Percentiles rank a stretch among this genome's conserved stretches.
Conservation (phyloP, 2,888 invertebrate genomes). For the Agrotis segetum region DNA sequence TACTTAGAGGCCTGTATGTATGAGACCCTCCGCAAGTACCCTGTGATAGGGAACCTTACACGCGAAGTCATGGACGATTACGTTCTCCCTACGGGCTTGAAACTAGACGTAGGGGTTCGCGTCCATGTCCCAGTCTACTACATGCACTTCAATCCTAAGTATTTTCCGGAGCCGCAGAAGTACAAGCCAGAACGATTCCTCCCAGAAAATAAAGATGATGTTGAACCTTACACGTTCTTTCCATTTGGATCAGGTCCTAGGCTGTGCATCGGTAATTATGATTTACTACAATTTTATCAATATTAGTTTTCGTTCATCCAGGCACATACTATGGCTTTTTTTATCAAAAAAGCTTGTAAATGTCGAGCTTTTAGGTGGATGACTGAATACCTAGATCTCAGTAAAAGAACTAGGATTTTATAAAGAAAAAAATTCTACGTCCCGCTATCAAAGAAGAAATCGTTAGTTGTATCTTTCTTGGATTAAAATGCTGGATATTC, state of each 20-base stretch:
- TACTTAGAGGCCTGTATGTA: constrained; percentile 75
- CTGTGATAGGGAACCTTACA: constrained; percentile 71
- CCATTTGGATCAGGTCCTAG: constrained; percentile 80
- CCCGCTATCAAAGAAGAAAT: not conserved
- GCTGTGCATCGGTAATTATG: constrained; percentile 74
- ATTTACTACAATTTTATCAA: not conserved
- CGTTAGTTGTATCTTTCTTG: not conserved
- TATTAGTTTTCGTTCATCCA: not conserved
- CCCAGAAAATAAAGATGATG: constrained; percentile 65
- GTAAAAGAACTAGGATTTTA: no score
- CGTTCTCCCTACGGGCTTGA: constrained; percentile 72
- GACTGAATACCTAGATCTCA: no score
- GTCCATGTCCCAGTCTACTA: constrained; percentile 76
- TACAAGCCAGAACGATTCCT: constrained; percentile 77
- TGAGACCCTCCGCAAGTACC: constrained; percentile 76
- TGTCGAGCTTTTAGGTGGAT: not conserved
- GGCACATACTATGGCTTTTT: no score
- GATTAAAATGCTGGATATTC: not conserved
- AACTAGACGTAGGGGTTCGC: constrained; percentile 70
- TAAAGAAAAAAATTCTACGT: not conserved
- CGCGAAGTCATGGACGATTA: constrained; percentile 78
- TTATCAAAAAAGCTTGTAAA: not conserved
- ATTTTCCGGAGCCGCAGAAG: constrained; percentile 73
- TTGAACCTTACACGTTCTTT: constrained; percentile 73
- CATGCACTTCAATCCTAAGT: constrained; percentile 71